Conservation (phyloP, 2,888 invertebrate genomes). For the Sturmia bella region DNA sequence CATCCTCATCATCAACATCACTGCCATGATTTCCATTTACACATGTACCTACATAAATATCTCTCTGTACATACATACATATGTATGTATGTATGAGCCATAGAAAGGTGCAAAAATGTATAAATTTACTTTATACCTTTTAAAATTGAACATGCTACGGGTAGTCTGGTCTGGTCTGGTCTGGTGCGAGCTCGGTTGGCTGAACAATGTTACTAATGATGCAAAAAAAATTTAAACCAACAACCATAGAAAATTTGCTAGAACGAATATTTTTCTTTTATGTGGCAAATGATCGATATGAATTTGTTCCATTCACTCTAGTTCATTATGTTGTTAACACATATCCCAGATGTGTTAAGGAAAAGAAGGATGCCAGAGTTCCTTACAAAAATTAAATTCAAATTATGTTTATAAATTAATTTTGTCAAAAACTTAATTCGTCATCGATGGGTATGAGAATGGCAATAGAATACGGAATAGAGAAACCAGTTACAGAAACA, state of each 20-base stretch:
- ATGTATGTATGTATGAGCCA: too few species aligned
- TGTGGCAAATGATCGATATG: not conserved
- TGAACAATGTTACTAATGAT: constrained; percentile 52
- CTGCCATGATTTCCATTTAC: constrained; percentile 4
- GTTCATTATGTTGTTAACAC: too few species aligned
- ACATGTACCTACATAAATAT: too few species aligned
- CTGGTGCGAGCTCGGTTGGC: not conserved
- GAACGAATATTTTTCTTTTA: not conserved
- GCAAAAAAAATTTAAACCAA: constrained; percentile 29
- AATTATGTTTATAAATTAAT: too few species aligned
- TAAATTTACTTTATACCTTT: not conserved
- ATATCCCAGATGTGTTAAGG: too few species aligned
- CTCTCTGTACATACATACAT: too few species aligned
- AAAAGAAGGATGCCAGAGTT: too few species aligned
- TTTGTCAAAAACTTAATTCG: too few species aligned
- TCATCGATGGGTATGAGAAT: too few species aligned
- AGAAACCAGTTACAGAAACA: too few species aligned
- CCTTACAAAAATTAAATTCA: too few species aligned
- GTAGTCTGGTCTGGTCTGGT: not conserved
- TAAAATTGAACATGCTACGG: not conserved
- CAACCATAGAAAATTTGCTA: constrained; percentile 51
- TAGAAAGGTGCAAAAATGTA: not conserved
- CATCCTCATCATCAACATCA: constrained; percentile 31
- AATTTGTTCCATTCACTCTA: not conserved
- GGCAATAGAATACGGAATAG: too few species aligned